phyloP scores from a whole-genome alignment of 2,113 vertebrate species.

The Hyaena hyaena region DNA sequence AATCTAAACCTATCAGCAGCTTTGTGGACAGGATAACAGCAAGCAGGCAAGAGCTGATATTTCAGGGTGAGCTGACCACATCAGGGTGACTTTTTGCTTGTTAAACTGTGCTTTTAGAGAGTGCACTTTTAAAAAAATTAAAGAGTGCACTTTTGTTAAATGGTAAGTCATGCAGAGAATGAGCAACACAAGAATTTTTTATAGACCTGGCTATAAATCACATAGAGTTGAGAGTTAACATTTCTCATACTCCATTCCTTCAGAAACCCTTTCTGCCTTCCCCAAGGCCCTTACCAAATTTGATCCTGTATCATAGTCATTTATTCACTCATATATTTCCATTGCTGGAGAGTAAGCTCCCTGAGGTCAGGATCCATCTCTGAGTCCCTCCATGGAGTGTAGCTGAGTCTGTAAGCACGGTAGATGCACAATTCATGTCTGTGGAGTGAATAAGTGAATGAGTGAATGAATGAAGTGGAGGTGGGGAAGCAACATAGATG shows the following conservation, averaged over 20 bases:
- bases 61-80: accelerated
- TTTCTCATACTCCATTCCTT: neutral
- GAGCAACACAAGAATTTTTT: neutral
- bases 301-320: neutral
- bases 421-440: neutral
- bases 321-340: neutral
- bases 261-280: neutral
- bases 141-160: neutral
- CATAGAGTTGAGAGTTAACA: neutral
- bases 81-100: neutral
- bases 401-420: neutral
- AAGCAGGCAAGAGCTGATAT: neutral
- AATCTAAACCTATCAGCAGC: neutral
- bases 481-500: too few relatives aligned
- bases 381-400: neutral
- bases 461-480: neutral
- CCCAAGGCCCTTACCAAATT: neutral
- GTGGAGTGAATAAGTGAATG: neutral
- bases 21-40: neutral
- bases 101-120: neutral
- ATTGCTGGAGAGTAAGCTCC: neutral
- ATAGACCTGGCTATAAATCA: too few relatives aligned
- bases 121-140: neutral
- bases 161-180: neutral
- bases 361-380: neutral